Percentiles rank a stretch among this genome's conserved stretches.
Evolutionary conservation across 2,888 invertebrate species (phyloP).

Genomic region (Drosophila fulvimacula): DNA sequence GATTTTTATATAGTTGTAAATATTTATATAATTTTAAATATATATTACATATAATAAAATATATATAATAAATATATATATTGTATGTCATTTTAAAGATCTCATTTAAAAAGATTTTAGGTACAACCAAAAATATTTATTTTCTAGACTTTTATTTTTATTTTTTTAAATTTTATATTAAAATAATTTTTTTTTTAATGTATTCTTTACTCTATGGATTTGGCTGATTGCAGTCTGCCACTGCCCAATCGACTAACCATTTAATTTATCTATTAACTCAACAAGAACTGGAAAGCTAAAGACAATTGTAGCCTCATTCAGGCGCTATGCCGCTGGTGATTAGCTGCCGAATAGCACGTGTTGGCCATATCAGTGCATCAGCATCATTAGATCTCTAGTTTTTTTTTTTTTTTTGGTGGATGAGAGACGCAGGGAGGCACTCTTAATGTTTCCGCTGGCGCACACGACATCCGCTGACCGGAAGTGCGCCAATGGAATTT

Average conservation of each 20-base stretch:
- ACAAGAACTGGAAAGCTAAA: constrained; percentile 1
- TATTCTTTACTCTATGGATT: too few relatives aligned
- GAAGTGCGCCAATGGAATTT: constrained; percentile 80
- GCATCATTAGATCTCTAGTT: constrained; percentile 54
- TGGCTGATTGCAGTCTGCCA: too few relatives aligned
- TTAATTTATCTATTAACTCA: constrained; percentile 29
- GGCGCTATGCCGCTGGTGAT: constrained; percentile 59
- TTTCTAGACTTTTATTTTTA: neutral
- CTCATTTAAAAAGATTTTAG: neutral
- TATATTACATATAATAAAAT: too few relatives aligned
- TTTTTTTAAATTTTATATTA: neutral
- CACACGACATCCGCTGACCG: constrained; percentile 82
- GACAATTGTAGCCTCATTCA: constrained; percentile 48
- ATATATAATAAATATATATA: too few relatives aligned
- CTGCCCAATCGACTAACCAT: constrained; percentile 20
- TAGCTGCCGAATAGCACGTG: constrained; percentile 65
- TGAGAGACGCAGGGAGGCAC: constrained; percentile 27
- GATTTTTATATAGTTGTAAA: neutral
- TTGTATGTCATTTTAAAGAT: neutral
- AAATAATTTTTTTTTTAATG: neutral
- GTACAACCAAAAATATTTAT: neutral
- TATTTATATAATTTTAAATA: too few relatives aligned
- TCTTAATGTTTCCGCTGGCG: constrained; percentile 83
- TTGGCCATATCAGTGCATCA: constrained; percentile 48
- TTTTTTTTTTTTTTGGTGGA: neutral